phyloP scores from a whole-genome alignment of 2,888 invertebrate genomes.

The Cantharis flavilabris region DNA sequence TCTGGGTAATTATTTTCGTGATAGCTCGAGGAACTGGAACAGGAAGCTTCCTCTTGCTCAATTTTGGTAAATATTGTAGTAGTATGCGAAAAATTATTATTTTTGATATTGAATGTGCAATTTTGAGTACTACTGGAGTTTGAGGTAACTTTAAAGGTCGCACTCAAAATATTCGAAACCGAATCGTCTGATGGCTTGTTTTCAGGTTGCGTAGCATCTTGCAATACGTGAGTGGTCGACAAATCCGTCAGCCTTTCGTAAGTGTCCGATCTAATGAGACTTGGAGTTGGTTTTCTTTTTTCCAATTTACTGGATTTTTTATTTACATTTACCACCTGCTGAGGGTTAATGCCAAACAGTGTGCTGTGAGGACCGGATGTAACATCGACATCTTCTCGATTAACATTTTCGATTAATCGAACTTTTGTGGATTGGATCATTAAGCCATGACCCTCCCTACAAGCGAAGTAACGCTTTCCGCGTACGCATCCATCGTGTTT shows the following conservation, averaged over 20 bases:
- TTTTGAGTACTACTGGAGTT: not conserved
- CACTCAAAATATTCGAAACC: not conserved
- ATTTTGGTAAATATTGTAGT: not conserved
- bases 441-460: conserved; percentile 63
- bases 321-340: conserved; percentile 7
- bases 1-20: conserved; percentile 24
- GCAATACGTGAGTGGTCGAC: not conserved
- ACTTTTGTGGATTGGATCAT: conserved; percentile 66
- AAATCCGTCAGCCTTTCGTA: conserved; percentile 1
- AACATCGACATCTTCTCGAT: conserved; percentile 54
- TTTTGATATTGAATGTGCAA: conserved; percentile 4
- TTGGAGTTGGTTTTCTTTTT: not conserved
- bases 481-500: conserved; percentile 67
- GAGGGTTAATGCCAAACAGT: conserved; percentile 59
- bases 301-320: not conserved
- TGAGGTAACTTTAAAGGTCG: not conserved
- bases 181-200: not conserved
- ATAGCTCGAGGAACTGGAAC: not conserved
- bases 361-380: conserved; percentile 67
- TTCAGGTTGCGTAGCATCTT: not conserved
- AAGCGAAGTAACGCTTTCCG: conserved; percentile 67
- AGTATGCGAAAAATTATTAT: not conserved
- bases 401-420: conserved; percentile 45
- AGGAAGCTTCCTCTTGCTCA: not conserved
- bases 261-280: conserved; percentile 20